Evolutionary conservation across 2,797 vertebrate species (phyloP).

Genomic region (Microchirus variegatus): DNA sequence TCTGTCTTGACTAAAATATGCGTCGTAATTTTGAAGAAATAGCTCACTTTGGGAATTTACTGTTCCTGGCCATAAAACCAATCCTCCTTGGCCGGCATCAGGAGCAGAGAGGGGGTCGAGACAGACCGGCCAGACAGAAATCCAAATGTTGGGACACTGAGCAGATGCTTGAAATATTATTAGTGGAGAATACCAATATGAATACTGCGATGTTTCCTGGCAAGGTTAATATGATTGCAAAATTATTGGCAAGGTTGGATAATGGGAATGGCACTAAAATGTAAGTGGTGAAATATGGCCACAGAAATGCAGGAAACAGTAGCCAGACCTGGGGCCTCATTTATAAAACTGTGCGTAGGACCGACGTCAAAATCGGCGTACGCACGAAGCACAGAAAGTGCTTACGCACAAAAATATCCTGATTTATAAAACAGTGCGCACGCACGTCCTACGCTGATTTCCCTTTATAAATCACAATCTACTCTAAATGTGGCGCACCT

Average conservation of each 20-base stretch:
- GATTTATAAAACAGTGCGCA: too few relatives aligned
- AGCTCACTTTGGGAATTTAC: conserved; percentile 50
- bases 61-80: conserved; percentile 33
- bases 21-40: conserved; percentile 23
- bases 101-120: background rate
- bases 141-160: conserved; percentile 44
- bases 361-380: too few relatives aligned
- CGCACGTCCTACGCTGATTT: too few relatives aligned
- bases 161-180: conserved; percentile 63
- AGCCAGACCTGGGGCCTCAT: conserved; percentile 8
- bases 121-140: conserved; percentile 20
- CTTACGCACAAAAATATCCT: too few relatives aligned
- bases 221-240: conserved; percentile 67
- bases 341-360: too few relatives aligned
- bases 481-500: too few relatives aligned
- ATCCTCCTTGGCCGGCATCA: conserved; percentile 27
- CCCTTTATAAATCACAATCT: too few relatives aligned
- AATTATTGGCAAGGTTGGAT: conserved; percentile 55
- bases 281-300: background rate
- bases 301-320: conserved; percentile 22
- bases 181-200: conserved; percentile 42
- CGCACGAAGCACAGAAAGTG: too few relatives aligned
- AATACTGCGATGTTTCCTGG: conserved; percentile 51
- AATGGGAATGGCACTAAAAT: conserved; percentile 34
- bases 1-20: conserved; percentile 18